phyloP scores from a whole-genome alignment of 2,113 vertebrate genomes.

The Etheostoma cragini region DNA sequence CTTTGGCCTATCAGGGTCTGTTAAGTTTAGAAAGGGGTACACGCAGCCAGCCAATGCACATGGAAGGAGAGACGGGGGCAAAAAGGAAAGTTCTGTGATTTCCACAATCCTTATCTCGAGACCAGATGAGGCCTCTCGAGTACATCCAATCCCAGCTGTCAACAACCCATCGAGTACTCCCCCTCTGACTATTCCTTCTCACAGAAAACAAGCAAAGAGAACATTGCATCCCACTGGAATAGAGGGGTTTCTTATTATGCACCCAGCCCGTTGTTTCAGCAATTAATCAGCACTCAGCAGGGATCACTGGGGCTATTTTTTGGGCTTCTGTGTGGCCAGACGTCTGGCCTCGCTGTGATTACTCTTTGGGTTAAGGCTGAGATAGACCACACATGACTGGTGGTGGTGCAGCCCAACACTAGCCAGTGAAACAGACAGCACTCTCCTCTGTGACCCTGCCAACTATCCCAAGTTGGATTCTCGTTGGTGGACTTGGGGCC shows the following conservation, averaged over 20 bases:
- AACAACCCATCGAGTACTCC: conserved; percentile 24
- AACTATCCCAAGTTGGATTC: conserved; percentile 75
- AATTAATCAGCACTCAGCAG: conserved; percentile 67
- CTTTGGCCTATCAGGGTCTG: conserved; percentile 49
- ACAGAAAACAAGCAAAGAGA: conserved; percentile 59
- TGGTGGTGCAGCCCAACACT: conserved; percentile 55
- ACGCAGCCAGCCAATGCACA: conserved; percentile 44
- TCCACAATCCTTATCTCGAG: conserved; percentile 50
- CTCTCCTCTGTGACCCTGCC: conserved; percentile 66
- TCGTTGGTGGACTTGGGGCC: conserved; percentile 68
- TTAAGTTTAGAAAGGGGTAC: conserved; percentile 47
- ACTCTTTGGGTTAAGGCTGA: conserved; percentile 60
- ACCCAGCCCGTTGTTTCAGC: conserved; percentile 65
- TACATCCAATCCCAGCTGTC: conserved; percentile 61
- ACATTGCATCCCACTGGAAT: conserved; percentile 35
- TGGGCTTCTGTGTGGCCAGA: conserved; percentile 66
- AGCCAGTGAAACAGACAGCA: conserved; percentile 67
- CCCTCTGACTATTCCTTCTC: conserved; percentile 25
- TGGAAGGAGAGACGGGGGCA: conserved; percentile 39
- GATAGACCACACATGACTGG: conserved; percentile 81
- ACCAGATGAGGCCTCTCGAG: conserved; percentile 58
- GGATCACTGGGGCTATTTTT: conserved; percentile 61
- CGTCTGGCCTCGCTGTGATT: conserved; percentile 65
- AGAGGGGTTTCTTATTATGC: conserved; percentile 49
- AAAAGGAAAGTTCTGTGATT: conserved; percentile 48